A percentile compares a stretch with the other conserved stretches of the same genome.
These are phyloP conservation scores for Accipiter cooperii DNA, from an alignment of 2,113 vertebrate genomes.

Conservation along the genomic window DNA sequence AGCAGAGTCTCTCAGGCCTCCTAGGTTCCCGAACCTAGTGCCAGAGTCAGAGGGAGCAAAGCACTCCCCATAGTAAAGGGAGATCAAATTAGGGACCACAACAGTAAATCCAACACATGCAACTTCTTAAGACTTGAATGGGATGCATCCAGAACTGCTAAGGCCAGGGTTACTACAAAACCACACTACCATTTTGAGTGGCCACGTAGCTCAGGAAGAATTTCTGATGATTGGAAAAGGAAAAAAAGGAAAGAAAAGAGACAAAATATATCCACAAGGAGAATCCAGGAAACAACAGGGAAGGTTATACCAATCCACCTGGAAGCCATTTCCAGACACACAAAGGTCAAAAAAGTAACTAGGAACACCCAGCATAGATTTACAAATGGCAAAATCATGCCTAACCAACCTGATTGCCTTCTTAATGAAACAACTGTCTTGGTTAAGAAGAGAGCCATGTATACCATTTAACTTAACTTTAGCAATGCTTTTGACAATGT, in stretches of 20 bases:
- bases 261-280: background rate
- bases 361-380: background rate
- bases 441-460: rapidly evolving
- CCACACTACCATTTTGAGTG: background rate
- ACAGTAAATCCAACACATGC: background rate
- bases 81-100: background rate
- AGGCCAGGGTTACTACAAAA: background rate
- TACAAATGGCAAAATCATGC: background rate
- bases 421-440: background rate
- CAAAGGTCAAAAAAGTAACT: background rate
- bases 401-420: background rate
- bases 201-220: background rate
- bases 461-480: background rate
- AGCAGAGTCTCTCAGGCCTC: background rate
- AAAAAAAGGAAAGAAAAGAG: background rate
- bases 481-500: background rate
- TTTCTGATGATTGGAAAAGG: background rate
- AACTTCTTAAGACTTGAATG: background rate
- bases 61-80: background rate
- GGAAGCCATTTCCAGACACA: background rate
- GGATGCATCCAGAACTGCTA: background rate
- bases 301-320: background rate
- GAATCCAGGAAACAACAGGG: background rate
- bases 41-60: background rate
- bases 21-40: background rate